Evolutionary conservation across 2,888 invertebrate genomes (phyloP).

Genomic region (Erannis defoliaria): DNA sequence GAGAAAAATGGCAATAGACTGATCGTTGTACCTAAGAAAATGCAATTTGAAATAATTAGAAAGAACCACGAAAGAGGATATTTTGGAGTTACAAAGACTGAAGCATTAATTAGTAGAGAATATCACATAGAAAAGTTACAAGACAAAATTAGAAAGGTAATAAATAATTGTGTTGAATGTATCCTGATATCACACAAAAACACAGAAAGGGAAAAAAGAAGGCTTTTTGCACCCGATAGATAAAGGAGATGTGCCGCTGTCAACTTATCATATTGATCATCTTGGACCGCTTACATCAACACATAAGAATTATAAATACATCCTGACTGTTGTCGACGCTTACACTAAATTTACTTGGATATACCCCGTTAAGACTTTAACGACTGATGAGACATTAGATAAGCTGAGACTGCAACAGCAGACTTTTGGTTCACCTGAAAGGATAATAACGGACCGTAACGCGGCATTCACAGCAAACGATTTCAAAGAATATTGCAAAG

Average conservation of each 20-base stretch:
- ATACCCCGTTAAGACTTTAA: background rate
- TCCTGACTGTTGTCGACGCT: background rate
- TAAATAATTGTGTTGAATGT: background rate
- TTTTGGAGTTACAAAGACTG: conserved; percentile 19
- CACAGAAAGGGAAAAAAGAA: conserved; percentile 1
- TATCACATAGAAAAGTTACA: background rate
- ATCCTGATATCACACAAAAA: conserved; percentile 4
- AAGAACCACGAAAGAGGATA: conserved; percentile 15
- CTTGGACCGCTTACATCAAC: background rate
- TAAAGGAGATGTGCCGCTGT: conserved; percentile 1
- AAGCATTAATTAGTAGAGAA: conserved; percentile 9
- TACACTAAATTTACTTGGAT: conserved; percentile 5
- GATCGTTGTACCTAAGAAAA: conserved; percentile 6
- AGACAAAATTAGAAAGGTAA: background rate
- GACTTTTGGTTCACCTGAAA: conserved; percentile 1
- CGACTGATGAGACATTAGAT: background rate
- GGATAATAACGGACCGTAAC: conserved; percentile 3
- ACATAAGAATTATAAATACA: conserved; percentile 1
- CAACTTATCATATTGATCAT: conserved; percentile 5
- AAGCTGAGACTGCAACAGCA: background rate
- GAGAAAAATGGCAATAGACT: conserved; percentile 9
- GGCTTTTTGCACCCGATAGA: background rate
- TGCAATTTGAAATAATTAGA: background rate
- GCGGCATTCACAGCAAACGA: background rate
- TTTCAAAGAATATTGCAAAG: background rate